phyloP scores from a whole-genome alignment of 2,113 vertebrate genomes.

The Laticauda colubrina region DNA sequence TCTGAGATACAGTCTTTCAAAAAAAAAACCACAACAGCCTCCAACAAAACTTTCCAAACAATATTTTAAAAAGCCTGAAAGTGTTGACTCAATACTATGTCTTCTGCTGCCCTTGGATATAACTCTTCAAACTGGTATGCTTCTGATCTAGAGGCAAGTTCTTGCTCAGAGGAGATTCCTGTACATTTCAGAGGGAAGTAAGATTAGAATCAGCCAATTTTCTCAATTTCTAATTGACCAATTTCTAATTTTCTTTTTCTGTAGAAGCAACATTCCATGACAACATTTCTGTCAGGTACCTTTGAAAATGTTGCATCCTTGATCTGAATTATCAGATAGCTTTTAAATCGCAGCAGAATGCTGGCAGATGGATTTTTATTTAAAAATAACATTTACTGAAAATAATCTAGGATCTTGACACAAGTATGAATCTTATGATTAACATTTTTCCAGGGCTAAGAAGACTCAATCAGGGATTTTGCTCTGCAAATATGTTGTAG shows the following conservation, averaged over 20 bases:
- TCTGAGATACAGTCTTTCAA: neutral
- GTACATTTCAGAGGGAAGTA: neutral
- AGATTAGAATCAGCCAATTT: neutral
- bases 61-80: neutral
- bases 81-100: neutral
- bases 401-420: slow-evolving; percentile 29
- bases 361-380: neutral
- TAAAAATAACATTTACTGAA: slow-evolving; percentile 25
- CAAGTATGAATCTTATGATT: slow-evolving; percentile 29
- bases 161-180: neutral
- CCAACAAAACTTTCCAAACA: neutral
- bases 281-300: neutral
- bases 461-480: slow-evolving; percentile 31
- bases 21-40: neutral
- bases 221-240: neutral
- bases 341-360: slow-evolving; percentile 6
- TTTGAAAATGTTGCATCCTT: neutral
- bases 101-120: neutral
- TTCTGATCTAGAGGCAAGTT: neutral
- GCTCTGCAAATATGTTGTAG: slow-evolving; percentile 21
- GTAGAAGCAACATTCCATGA: neutral
- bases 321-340: neutral
- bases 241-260: neutral
- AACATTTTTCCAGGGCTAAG: slow-evolving; percentile 30
- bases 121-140: neutral